These are phyloP conservation scores for Papilio helenus DNA, from an alignment of 1,140 invertebrate species.

Conservation along the genomic window DNA sequence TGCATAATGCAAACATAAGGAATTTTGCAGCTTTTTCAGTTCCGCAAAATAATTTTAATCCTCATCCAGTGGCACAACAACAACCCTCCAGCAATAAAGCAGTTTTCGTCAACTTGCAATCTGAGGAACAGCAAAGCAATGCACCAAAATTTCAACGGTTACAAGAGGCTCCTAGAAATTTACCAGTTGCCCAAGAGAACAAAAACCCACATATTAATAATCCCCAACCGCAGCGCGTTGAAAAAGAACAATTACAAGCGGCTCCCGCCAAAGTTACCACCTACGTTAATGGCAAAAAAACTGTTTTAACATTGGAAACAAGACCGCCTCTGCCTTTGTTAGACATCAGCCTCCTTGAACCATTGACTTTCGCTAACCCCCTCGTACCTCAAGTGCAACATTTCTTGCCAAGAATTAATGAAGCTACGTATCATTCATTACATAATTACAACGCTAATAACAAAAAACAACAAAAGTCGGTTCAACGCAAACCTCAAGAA, in stretches of 20 bases:
- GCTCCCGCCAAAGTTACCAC: constrained; percentile 60
- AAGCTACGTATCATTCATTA: constrained; percentile 64
- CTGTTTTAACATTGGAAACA: constrained; percentile 59
- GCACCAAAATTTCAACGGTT: constrained; percentile 56
- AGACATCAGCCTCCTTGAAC: constrained; percentile 72
- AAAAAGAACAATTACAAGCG: constrained; percentile 54
- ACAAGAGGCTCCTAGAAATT: constrained; percentile 47
- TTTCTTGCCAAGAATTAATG: constrained; percentile 70
- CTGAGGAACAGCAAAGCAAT: constrained; percentile 43
- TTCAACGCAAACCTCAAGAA: constrained; percentile 63
- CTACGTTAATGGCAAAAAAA: constrained; percentile 65
- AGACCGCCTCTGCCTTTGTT: constrained; percentile 70
- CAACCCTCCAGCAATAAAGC: constrained; percentile 58
- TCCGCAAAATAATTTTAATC: constrained; percentile 43
- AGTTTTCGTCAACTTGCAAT: constrained; percentile 50
- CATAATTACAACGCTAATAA: constrained; percentile 57
- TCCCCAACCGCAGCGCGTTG: constrained; percentile 45
- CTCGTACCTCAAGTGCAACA: constrained; percentile 77
- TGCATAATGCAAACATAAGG: constrained; percentile 52
- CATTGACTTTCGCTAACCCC: constrained; percentile 73
- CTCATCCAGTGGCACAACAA: constrained; percentile 50
- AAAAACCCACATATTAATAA: constrained; percentile 41
- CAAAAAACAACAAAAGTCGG: constrained; percentile 61
- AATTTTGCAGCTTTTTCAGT: constrained; percentile 47
- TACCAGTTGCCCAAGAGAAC: constrained; percentile 39